These are phyloP conservation scores for Scaptomyza tumidula DNA, from an alignment of 2,888 invertebrate species.

Conservation along the genomic window DNA sequence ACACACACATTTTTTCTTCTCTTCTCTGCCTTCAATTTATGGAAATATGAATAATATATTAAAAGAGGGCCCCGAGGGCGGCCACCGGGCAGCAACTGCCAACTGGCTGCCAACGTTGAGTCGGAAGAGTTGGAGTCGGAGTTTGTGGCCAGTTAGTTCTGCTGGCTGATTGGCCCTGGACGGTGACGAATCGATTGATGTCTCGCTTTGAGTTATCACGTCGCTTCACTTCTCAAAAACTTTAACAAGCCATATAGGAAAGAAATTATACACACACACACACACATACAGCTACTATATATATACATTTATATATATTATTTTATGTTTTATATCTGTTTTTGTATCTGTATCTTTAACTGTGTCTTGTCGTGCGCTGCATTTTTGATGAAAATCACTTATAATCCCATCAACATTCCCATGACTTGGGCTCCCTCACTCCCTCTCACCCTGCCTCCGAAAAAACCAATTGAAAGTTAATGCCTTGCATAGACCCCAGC, in stretches of 20 bases:
- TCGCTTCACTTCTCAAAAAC: constrained; percentile 72
- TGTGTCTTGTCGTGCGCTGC: constrained; percentile 74
- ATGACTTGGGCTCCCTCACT: constrained; percentile 50
- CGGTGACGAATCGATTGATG: constrained; percentile 77
- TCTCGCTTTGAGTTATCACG: constrained; percentile 79
- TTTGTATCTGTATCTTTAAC: constrained; percentile 43
- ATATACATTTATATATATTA: constrained; percentile 2
- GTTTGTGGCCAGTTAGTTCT: constrained; percentile 64
- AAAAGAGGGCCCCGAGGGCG: constrained; percentile 69
- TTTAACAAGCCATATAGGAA: constrained; percentile 73
- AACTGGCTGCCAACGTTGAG: constrained; percentile 18
- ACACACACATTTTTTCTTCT: background rate
- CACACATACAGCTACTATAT: constrained; percentile 7
- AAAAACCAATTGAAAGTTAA: constrained; percentile 63
- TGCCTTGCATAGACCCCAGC: constrained; percentile 42
- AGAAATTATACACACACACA: constrained; percentile 38
- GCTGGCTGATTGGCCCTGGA: constrained; percentile 75
- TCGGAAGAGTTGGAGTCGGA: constrained; percentile 15
- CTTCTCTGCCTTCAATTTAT: constrained; percentile 63
- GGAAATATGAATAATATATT: constrained; percentile 80
- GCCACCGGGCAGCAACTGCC: constrained; percentile 56
- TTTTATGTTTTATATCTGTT: constrained; percentile 20
- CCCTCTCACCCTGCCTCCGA: constrained; percentile 24
- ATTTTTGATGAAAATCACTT: constrained; percentile 79
- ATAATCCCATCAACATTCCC: constrained; percentile 79